These are phyloP conservation scores for Schizopygopsis pylzovi DNA, from an alignment of 2,797 vertebrate species.

Conservation along the genomic window DNA sequence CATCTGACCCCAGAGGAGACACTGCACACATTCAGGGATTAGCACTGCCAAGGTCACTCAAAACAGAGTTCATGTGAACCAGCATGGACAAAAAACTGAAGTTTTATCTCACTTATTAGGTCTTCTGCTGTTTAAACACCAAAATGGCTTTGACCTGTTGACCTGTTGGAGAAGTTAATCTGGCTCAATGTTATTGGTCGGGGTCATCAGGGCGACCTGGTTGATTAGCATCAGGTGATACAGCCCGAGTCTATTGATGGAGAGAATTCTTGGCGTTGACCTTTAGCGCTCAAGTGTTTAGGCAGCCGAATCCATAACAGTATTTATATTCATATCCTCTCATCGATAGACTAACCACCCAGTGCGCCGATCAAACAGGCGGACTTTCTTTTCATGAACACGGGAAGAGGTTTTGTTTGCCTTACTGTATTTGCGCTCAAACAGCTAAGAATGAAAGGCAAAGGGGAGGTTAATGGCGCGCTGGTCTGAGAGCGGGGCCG, in stretches of 20 bases:
- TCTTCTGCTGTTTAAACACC: constrained; percentile 43
- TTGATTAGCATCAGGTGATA: constrained; percentile 55
- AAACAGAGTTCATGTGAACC: constrained; percentile 54
- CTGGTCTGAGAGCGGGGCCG: constrained; percentile 38
- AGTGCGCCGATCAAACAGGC: constrained; percentile 50
- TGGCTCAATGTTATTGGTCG: constrained; percentile 40
- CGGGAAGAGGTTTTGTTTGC: constrained; percentile 36
- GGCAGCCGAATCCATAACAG: constrained; percentile 58
- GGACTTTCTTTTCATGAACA: neutral
- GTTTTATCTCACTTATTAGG: constrained; percentile 49
- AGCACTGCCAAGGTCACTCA: constrained; percentile 45
- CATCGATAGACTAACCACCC: constrained; percentile 40
- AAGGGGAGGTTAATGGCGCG: constrained; percentile 43
- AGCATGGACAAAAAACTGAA: constrained; percentile 49
- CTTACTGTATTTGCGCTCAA: constrained; percentile 43
- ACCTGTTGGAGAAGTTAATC: constrained; percentile 40
- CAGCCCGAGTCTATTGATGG: constrained; percentile 58
- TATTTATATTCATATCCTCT: constrained; percentile 50
- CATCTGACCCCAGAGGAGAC: constrained; percentile 45
- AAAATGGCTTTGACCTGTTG: constrained; percentile 41
- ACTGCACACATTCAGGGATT: constrained; percentile 49
- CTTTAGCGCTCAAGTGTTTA: constrained; percentile 46
- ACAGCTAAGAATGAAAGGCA: constrained; percentile 32
- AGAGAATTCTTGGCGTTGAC: constrained; percentile 53
- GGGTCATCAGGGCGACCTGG: constrained; percentile 25